Conservation (phyloP, 2,888 invertebrate genomes). For the Petrophora chlorosata region DNA sequence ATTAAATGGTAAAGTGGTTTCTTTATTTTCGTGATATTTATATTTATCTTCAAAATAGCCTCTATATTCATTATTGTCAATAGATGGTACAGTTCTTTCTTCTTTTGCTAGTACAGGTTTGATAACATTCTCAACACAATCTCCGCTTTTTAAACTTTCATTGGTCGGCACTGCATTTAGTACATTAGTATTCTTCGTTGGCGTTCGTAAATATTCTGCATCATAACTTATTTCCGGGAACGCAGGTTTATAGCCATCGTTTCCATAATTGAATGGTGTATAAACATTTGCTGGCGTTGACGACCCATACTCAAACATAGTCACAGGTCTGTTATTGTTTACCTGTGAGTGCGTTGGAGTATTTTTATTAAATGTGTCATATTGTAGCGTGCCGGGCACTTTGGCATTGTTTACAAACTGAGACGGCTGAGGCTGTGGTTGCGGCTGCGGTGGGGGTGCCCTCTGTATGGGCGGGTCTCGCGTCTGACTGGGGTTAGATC, state of each 20-base stretch:
- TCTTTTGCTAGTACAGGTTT: not conserved
- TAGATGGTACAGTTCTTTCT: not conserved
- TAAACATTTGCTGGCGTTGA: constrained; percentile 36
- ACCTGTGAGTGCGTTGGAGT: constrained; percentile 43
- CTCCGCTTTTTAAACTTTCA: constrained; percentile 27
- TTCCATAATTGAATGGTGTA: constrained; percentile 49
- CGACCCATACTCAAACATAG: constrained; percentile 54
- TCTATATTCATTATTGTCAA: not conserved
- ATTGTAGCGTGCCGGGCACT: constrained; percentile 37
- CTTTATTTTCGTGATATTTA: not conserved
- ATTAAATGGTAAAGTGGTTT: not conserved
- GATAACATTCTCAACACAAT: not conserved
- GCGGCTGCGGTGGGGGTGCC: constrained; percentile 32
- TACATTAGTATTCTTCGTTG: constrained; percentile 39
- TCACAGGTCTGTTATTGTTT: constrained; percentile 56
- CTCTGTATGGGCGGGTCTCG: constrained; percentile 49
- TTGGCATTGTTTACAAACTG: constrained; percentile 47
- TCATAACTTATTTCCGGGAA: constrained; percentile 64
- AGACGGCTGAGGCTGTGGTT: constrained; percentile 35
- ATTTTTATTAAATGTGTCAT: constrained; percentile 49
- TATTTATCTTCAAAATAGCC: not conserved
- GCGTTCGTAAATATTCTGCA: constrained; percentile 54
- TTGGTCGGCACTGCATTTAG: constrained; percentile 29
- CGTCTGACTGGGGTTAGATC: constrained; percentile 64
- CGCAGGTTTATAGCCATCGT: constrained; percentile 42